Evolutionary conservation across 1,140 invertebrate species (phyloP).

Genomic region (Panagrolaimus sp.): DNA sequence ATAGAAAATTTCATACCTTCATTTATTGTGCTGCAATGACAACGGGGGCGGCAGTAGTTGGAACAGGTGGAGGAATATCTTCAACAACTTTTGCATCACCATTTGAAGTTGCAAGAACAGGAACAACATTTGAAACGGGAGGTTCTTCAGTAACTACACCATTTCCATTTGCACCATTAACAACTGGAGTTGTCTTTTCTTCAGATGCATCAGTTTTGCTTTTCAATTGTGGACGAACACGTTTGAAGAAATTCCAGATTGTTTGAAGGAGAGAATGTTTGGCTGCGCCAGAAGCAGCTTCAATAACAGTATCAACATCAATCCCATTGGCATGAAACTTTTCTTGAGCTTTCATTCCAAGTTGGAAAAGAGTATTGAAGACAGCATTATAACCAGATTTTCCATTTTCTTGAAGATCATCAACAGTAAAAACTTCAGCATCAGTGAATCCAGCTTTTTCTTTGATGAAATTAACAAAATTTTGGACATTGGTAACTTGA

Average conservation of each 20-base stretch:
- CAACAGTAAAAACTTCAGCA: conserved; percentile 39
- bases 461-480: conserved; percentile 45
- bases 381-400: conserved; percentile 43
- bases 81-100: too few species aligned
- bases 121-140: too few species aligned
- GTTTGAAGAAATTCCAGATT: conserved; percentile 39
- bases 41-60: too few species aligned
- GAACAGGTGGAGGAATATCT: too few species aligned
- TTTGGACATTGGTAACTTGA: conserved; percentile 41
- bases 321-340: conserved; percentile 45
- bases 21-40: too few species aligned
- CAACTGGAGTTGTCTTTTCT: too few species aligned
- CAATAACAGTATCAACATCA: conserved; percentile 37
- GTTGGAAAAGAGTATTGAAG: conserved; percentile 41
- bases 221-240: not conserved
- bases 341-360: conserved; percentile 37
- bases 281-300: conserved; percentile 18
- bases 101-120: too few species aligned
- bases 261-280: conserved; percentile 30
- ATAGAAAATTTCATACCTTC: too few species aligned
- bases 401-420: conserved; percentile 46
- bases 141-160: too few species aligned
- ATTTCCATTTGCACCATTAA: too few species aligned
- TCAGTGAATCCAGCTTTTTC: conserved; percentile 34
- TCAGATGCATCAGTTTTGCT: too few species aligned